These are phyloP conservation scores for Rousettus leschenaultii DNA, from an alignment of 2,113 vertebrate species.

Conservation along the genomic window DNA sequence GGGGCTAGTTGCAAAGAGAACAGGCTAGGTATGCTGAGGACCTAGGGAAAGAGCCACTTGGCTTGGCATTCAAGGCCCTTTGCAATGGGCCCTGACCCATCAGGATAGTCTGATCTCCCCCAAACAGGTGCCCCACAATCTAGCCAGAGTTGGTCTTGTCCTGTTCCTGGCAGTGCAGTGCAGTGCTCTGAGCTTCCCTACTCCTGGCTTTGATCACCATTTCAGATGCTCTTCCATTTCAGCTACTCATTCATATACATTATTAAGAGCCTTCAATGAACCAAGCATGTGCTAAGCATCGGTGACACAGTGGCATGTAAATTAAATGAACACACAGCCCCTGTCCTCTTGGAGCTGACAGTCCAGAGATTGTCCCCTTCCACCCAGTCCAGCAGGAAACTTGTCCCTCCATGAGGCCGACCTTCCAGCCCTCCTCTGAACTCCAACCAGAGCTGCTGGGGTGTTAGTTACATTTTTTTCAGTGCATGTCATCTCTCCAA, in stretches of 20 bases:
- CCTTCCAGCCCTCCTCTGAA: background rate
- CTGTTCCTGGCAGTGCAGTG: background rate
- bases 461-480: conserved; percentile 47
- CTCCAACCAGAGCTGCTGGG: background rate
- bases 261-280: background rate
- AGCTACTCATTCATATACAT: conserved; percentile 36
- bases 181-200: background rate
- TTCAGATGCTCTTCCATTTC: background rate
- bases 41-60: background rate
- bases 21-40: background rate
- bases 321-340: background rate
- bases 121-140: background rate
- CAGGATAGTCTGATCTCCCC: conserved; percentile 6
- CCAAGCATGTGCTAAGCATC: background rate
- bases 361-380: background rate
- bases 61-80: background rate
- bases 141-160: background rate
- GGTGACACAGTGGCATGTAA: background rate
- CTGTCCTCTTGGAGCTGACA: background rate
- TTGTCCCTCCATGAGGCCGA: background rate
- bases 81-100: background rate
- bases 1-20: background rate
- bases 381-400: background rate
- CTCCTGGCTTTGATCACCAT: background rate
- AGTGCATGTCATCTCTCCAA: conserved; percentile 47